These are phyloP conservation scores for Moxostoma hubbsi DNA, from an alignment of 2,797 vertebrate genomes.

Conservation along the genomic window DNA sequence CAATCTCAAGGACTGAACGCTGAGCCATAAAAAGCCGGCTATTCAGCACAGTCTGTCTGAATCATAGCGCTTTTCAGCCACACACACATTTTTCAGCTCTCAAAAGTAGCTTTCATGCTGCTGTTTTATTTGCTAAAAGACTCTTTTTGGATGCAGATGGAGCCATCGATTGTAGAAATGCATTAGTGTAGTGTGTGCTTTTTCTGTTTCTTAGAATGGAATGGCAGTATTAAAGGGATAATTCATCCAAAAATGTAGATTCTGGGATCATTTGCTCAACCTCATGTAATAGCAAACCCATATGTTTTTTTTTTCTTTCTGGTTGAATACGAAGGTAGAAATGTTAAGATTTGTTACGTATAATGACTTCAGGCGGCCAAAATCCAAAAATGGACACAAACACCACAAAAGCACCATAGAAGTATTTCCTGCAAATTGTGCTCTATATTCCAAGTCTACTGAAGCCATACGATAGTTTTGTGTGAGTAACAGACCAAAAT, in stretches of 20 bases:
- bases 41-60: slow-evolving; percentile 46
- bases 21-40: slow-evolving; percentile 40
- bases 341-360: no score
- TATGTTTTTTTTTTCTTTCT: not conserved
- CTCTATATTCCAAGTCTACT: no score
- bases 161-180: slow-evolving; percentile 17
- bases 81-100: slow-evolving; percentile 37
- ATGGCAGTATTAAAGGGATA: not conserved
- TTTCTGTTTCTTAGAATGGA: slow-evolving; percentile 10
- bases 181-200: not conserved
- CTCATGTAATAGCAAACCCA: not conserved
- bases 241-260: not conserved
- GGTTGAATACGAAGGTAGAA: no score
- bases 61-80: slow-evolving; percentile 38
- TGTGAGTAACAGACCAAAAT: no score
- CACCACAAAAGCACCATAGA: no score
- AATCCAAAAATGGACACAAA: no score
- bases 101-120: slow-evolving; percentile 21
- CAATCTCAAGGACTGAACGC: slow-evolving; percentile 39
- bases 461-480: no score
- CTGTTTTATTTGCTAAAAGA: slow-evolving; percentile 50
- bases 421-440: no score
- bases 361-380: no score
- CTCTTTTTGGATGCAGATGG: slow-evolving; percentile 45
- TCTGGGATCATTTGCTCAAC: not conserved